Conservation (phyloP, 2,113 vertebrate genomes). For the Maylandia zebra region DNA sequence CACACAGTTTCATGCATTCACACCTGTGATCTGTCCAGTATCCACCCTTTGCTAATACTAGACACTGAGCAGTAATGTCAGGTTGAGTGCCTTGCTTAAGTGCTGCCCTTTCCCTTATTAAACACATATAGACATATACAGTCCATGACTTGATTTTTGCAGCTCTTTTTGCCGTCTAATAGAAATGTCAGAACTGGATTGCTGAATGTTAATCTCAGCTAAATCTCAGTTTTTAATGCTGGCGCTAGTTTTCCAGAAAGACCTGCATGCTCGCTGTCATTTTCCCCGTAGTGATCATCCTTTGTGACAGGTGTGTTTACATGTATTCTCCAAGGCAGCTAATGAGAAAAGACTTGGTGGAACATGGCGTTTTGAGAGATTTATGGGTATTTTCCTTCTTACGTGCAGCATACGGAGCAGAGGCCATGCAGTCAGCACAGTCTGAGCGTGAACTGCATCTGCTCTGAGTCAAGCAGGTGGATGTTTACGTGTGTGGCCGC, state of each 20-base stretch:
- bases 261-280: neutral
- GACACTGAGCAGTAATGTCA: neutral
- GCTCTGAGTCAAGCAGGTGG: neutral
- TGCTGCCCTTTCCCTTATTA: neutral
- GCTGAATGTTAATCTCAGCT: neutral
- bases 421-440: neutral
- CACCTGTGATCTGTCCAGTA: neutral
- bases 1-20: neutral
- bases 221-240: neutral
- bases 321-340: neutral
- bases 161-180: slow-evolving; percentile 7
- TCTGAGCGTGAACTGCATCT: neutral
- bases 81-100: slow-evolving; percentile 14
- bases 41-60: neutral
- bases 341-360: slow-evolving; percentile 20
- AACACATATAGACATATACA: neutral
- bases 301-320: slow-evolving; percentile 28
- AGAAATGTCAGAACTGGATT: neutral
- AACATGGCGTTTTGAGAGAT: slow-evolving; percentile 24
- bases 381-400: slow-evolving; percentile 17
- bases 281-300: neutral
- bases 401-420: neutral
- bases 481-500: neutral
- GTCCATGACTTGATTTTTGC: neutral
- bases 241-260: slow-evolving; percentile 14